Evolutionary conservation across 1,140 invertebrate genomes (phyloP).

Genomic region (Zaprionus inermis): DNA sequence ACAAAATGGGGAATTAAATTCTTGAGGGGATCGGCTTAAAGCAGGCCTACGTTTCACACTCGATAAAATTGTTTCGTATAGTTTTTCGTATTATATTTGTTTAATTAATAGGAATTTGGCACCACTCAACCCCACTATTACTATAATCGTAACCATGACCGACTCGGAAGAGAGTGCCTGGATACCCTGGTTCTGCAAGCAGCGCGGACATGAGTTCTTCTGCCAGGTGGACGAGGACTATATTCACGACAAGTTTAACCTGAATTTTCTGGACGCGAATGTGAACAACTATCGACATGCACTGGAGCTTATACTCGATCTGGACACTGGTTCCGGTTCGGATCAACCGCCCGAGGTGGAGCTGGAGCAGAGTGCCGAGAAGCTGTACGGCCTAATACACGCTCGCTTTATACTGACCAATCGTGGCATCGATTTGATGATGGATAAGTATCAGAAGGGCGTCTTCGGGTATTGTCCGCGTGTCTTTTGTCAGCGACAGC

Average conservation of each 20-base stretch:
- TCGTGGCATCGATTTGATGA: slow-evolving; percentile 99
- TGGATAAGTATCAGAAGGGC: slow-evolving; percentile 99
- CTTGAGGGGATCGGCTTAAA: background rate
- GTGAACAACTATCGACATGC: slow-evolving; percentile 69
- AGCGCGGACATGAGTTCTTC: slow-evolving; percentile 74
- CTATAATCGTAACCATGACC: slow-evolving; percentile 40
- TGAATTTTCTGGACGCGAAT: slow-evolving; percentile 65
- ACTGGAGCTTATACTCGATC: slow-evolving; percentile 64
- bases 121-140: background rate
- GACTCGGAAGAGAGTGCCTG: slow-evolving; percentile 67
- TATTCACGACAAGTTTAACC: slow-evolving; percentile 72
- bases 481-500: slow-evolving; percentile 98
- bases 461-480: slow-evolving; percentile 99
- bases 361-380: slow-evolving; percentile 99
- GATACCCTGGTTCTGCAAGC: slow-evolving; percentile 73
- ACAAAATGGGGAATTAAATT: background rate
- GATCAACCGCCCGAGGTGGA: slow-evolving; percentile 98
- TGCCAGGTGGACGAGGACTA: slow-evolving; percentile 71
- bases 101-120: background rate
- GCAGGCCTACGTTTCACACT: background rate
- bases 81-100: background rate
- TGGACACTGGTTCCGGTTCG: slow-evolving; percentile 94
- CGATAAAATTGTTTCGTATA: slow-evolving; percentile 17
- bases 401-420: slow-evolving; percentile 99
- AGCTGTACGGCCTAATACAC: slow-evolving; percentile 99